phyloP scores from a whole-genome alignment of 2,797 vertebrate species.

The Diceros bicornis region DNA sequence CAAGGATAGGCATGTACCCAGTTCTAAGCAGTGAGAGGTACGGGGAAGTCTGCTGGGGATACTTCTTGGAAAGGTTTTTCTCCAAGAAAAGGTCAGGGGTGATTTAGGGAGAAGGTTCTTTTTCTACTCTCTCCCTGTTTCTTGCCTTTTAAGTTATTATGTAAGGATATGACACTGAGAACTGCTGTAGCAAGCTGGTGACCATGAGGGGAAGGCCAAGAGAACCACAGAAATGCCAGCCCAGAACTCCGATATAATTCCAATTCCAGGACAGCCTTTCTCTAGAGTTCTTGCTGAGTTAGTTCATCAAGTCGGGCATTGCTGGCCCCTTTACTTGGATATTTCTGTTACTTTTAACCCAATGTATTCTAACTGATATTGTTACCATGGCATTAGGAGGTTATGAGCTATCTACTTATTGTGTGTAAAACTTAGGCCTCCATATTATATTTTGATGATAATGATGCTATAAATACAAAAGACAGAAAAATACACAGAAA shows the following conservation, averaged over 20 bases:
- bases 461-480: conserved; percentile 30
- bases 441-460: conserved; percentile 19
- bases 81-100: background rate
- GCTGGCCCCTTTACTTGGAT: background rate
- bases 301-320: too few species aligned
- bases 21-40: background rate
- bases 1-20: background rate
- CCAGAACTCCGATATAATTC: background rate
- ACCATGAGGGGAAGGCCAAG: background rate
- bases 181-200: background rate
- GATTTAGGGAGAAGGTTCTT: background rate
- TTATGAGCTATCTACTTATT: background rate
- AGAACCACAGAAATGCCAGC: background rate
- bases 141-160: background rate
- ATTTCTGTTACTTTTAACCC: conserved; percentile 3
- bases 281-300: background rate
- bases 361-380: background rate
- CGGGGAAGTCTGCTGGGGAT: background rate
- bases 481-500: conserved; percentile 12
- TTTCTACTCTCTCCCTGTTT: background rate
- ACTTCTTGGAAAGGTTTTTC: background rate
- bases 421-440: background rate
- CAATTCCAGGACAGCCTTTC: background rate
- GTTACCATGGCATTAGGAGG: background rate
- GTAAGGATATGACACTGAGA: background rate